Conservation (phyloP, 2,797 vertebrate genomes). For the Rhodeus uyekii region DNA sequence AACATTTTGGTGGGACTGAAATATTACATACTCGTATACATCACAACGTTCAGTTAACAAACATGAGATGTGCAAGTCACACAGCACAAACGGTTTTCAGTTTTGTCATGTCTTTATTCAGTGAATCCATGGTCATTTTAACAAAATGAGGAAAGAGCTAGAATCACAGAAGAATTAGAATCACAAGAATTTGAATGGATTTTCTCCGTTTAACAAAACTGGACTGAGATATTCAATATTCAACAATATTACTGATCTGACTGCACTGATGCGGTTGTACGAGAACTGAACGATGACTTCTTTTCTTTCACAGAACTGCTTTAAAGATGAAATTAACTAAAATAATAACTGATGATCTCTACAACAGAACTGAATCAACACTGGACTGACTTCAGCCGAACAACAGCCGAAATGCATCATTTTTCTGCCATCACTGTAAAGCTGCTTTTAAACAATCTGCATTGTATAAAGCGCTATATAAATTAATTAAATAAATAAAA, state of each 20-base stretch:
- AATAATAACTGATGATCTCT: neutral
- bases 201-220: neutral
- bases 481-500: neutral
- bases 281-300: neutral
- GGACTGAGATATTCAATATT: neutral
- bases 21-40: too few relatives aligned
- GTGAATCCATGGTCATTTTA: constrained; percentile 21
- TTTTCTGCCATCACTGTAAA: neutral
- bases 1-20: neutral
- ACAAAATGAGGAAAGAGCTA: constrained; percentile 17
- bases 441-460: neutral
- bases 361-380: neutral
- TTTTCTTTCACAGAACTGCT: neutral
- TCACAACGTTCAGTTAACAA: too few relatives aligned
- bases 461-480: neutral
- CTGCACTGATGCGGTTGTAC: neutral
- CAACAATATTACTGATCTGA: neutral
- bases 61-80: too few relatives aligned
- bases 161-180: constrained; percentile 11
- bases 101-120: constrained; percentile 53
- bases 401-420: neutral
- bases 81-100: neutral
- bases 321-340: neutral
- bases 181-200: neutral
- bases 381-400: neutral